phyloP scores from a whole-genome alignment of 2,888 invertebrate genomes.

The Odontocerum albicorne region DNA sequence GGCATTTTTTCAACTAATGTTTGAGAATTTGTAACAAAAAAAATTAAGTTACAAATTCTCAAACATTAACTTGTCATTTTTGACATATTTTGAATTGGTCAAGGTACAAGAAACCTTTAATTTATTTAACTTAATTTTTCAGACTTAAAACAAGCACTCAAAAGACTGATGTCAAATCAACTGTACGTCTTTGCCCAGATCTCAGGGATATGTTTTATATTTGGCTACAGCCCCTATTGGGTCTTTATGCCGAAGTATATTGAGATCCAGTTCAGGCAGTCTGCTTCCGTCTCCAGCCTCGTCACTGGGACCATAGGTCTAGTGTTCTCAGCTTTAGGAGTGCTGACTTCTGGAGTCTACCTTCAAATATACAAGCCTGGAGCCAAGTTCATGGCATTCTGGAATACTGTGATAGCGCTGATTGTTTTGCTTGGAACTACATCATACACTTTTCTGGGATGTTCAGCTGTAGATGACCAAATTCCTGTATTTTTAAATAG shows the following conservation, averaged over 20 bases:
- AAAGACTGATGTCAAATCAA: constrained; percentile 64
- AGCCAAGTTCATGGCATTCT: constrained; percentile 66
- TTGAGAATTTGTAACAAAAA: too few species aligned
- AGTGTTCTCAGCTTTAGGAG: constrained; percentile 69
- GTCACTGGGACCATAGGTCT: constrained; percentile 72
- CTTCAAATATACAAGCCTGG: constrained; percentile 67
- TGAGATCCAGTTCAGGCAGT: constrained; percentile 76
- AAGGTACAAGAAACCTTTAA: too few species aligned
- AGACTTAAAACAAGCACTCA: constrained; percentile 67
- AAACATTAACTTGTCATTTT: too few species aligned
- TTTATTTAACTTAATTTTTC: too few species aligned
- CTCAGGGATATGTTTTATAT: constrained; percentile 71
- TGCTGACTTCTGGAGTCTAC: constrained; percentile 64
- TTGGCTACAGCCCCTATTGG: constrained; percentile 75
- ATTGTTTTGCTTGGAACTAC: constrained; percentile 64
- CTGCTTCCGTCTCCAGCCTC: constrained; percentile 73
- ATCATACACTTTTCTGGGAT: constrained; percentile 67
- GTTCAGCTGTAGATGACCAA: constrained; percentile 61
- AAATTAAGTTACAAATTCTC: too few species aligned
- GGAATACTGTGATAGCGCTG: constrained; percentile 68
- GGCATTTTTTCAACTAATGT: too few species aligned
- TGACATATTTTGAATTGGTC: too few species aligned
- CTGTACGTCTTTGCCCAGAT: constrained; percentile 73
- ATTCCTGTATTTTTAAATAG: constrained; percentile 21
- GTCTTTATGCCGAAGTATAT: constrained; percentile 83